phyloP scores from a whole-genome alignment of 2,113 vertebrate species.

The Apeltes quadracus region DNA sequence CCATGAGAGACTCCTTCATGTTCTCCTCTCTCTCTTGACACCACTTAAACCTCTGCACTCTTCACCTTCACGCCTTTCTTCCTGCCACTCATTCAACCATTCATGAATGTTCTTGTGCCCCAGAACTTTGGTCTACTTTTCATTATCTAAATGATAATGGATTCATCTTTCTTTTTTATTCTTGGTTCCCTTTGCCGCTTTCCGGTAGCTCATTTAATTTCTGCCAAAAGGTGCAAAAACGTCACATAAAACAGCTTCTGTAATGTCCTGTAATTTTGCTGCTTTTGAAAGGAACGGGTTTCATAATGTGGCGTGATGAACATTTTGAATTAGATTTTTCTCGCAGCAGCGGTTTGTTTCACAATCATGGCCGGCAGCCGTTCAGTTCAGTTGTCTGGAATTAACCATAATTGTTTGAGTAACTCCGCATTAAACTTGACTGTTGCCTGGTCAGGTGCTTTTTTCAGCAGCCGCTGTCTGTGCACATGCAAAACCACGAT shows the following conservation, averaged over 20 bases:
- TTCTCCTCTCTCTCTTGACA: conserved; percentile 21
- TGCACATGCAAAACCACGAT: not conserved
- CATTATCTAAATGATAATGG: not conserved
- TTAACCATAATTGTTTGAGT: not conserved
- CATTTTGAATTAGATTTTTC: too few species aligned
- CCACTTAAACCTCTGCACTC: conserved; percentile 30
- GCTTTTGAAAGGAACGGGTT: not conserved
- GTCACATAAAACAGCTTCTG: too few species aligned
- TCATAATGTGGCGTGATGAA: not conserved
- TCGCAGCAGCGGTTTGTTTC: too few species aligned
- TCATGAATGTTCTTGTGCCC: not conserved
- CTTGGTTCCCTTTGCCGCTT: not conserved
- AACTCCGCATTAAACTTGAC: not conserved
- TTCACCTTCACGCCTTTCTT: not conserved
- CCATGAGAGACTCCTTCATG: conserved; percentile 20
- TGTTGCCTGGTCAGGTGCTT: not conserved
- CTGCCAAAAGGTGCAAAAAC: not conserved
- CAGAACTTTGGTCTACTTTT: conserved; percentile 7
- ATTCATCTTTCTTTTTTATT: not conserved
- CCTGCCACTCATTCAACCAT: conserved; percentile 4
- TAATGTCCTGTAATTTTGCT: not conserved
- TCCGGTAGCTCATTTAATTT: not conserved
- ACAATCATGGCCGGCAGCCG: too few species aligned
- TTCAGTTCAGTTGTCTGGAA: conserved; percentile 10
- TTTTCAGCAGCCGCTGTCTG: not conserved